These are phyloP conservation scores for Myopa testacea DNA, from an alignment of 2,888 invertebrate species.

Conservation along the genomic window DNA sequence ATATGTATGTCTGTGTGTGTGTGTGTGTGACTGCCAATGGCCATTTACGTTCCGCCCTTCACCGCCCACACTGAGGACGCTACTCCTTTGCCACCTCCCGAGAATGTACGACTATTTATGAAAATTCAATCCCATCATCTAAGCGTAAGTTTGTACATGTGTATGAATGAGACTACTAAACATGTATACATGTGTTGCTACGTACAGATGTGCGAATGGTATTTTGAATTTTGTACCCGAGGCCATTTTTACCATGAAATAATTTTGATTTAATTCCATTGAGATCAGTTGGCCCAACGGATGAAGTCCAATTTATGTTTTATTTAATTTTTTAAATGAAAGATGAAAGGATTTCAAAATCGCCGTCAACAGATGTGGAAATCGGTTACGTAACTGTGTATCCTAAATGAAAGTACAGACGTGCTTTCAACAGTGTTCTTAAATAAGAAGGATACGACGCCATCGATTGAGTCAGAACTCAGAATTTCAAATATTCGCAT, in stretches of 20 bases:
- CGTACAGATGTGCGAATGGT: background rate
- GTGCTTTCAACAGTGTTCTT: too few species aligned
- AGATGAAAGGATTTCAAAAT: constrained; percentile 27
- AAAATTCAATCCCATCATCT: constrained; percentile 18
- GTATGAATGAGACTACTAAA: background rate
- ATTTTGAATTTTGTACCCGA: constrained; percentile 12
- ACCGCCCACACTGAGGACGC: too few species aligned
- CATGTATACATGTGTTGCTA: background rate
- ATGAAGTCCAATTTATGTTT: constrained; percentile 17
- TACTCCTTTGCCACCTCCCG: too few species aligned
- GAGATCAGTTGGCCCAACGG: constrained; percentile 5
- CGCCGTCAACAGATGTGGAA: background rate
- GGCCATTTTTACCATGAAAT: background rate
- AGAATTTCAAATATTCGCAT: too few species aligned
- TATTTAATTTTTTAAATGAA: constrained; percentile 8
- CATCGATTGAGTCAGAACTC: too few species aligned
- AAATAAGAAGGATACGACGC: too few species aligned
- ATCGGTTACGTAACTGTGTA: too few species aligned
- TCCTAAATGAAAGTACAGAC: too few species aligned
- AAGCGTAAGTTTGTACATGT: background rate
- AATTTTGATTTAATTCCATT: constrained; percentile 36
- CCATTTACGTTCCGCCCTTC: too few species aligned
- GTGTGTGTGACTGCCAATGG: too few species aligned
- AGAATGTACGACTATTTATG: background rate
- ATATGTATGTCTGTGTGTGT: too few species aligned